Base-by-base conservation (phyloP, 2,797 vertebrate genomes). In the Pelodytes ibericus region DNA sequence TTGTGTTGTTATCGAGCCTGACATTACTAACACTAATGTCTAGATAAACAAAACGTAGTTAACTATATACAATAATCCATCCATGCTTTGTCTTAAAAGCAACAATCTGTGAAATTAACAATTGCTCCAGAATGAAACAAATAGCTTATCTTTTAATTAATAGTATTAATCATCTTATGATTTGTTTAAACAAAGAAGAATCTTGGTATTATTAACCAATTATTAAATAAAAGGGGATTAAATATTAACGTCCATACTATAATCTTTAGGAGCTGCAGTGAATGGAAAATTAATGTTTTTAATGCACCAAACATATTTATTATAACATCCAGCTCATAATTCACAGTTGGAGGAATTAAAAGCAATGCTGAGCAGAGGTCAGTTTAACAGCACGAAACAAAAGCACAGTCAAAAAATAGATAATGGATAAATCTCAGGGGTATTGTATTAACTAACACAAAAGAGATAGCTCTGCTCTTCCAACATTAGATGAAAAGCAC, bases 391-490 rank as follows among this genome's bases (percentile, higher is more conserved):
- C 29, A 53, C 29, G 57, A 69, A 69, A 39, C 61, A 75, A 49
- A 75, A 60, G 64, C 41, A 67, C 73, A 60, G 56, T 66, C n/a
- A 68, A 68, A 68, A n/a, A 59, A 60, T 49, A 75, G 36, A 75
- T 68, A 75, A 67, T 74, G 36, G 63, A 47, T 67, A 67, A 67
- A 31, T 7, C 72, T 67, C 27, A 13, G 26, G 26, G 39, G 61
- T n/a, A 66, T 59, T 59, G 36, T 68, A 75, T 63, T 64, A 58
- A 58, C 61, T 74, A 65, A 22, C 36, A 66, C 33, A 67, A 31
- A 67, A 59, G n/a, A 67, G 59, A 74, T 33, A 10, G 24, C 30
- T 24, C 44, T 67, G 31, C 24, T 29, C 22, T 44, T 59, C n/a
- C 8, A 73, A 10, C 29, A 20, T 39, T 64, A 27, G 36, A 56